Evolutionary conservation across 2,888 invertebrate genomes (phyloP), one percentile per base, ranked within the genome.

Genomic region (Trissonchulus latispiculum): DNA sequence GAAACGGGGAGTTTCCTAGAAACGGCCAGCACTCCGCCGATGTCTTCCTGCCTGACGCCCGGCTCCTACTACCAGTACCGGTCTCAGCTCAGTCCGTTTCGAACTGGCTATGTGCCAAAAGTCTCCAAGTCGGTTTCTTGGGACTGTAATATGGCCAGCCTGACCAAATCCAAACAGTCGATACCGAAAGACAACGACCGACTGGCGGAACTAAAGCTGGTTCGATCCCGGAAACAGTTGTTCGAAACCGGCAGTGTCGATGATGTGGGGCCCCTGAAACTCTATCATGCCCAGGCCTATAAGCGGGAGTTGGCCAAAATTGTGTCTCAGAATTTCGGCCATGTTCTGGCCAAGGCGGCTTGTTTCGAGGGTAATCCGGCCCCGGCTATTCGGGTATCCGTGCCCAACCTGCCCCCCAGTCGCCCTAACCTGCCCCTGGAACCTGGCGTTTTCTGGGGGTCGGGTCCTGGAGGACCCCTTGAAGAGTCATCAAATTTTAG

Each of bases 251-350:
- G 75, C 2, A 28, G 29, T 31, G 35, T 70, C 18, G 61, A 75
- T 33, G 61, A 61, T 1, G 59, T 73, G 2, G 73, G 73, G 59
- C 69, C 73, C 31, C 69, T 75, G 70, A 75, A 75, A 62, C 71
- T 75, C 33, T 75, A 75, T 66, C 75, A 75, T 33, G 70, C 75
- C 18, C 73, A 73, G 69, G 62, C 35, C 31, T 75, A 75, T 72
- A 75, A 75, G 59, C 69, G 75, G 2, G 75, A 75, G 37, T 68
- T 75, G 70, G 75, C 33, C 48, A 67, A 67, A 48, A 72, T 74
- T 28, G 29, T 1, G 31, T 31, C 37, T 23, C n/a, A 23, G 3
- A 73, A 72, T 33, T 15, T 32, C 18, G 74, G 72, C 71, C 15
- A 48, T 32, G 74, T 73, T 2, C 36, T 37, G 48, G 29, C n/a